Percentiles rank a stretch among this genome's conserved stretches.
phyloP scores from a whole-genome alignment of 2,113 vertebrate genomes.

The Dicentrarchus labrax region DNA sequence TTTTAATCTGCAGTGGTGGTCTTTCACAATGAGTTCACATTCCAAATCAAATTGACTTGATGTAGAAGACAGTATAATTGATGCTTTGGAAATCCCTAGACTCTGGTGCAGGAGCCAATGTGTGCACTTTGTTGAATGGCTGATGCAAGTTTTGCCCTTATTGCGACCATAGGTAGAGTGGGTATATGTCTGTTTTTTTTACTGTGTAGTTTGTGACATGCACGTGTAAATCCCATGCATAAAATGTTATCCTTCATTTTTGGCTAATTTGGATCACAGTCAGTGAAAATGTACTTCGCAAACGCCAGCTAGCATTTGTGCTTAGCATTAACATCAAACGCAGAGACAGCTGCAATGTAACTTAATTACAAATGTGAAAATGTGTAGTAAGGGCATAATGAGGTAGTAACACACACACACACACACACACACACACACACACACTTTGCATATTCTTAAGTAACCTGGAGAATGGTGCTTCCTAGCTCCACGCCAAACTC shows the following conservation, averaged over 20 bases:
- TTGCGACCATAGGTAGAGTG: not conserved
- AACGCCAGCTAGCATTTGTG: not conserved
- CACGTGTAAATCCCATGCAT: not conserved
- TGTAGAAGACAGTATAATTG: too few species aligned
- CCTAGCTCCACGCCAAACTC: not conserved
- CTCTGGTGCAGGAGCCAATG: not conserved
- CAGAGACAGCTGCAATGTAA: not conserved
- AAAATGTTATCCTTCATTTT: accelerated
- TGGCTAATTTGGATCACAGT: too few species aligned
- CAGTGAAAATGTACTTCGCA: not conserved
- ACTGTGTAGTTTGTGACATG: too few species aligned
- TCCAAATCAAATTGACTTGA: too few species aligned
- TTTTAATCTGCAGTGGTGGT: not conserved
- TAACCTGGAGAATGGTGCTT: not conserved
- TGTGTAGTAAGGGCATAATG: too few species aligned
- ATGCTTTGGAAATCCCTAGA: not conserved
- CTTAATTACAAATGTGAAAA: not conserved
- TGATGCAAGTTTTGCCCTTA: slow-evolving; percentile 38
- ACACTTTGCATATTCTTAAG: not conserved
- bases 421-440: accelerated
- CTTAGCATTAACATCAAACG: not conserved
- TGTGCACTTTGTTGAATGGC: not conserved
- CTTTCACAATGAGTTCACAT: not conserved
- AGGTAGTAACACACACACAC: too few species aligned
- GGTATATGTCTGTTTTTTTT: accelerated